A percentile compares a stretch with the other conserved stretches of the same genome.
Conservation (phyloP, 2,888 invertebrate species). For the Busseola fusca region DNA sequence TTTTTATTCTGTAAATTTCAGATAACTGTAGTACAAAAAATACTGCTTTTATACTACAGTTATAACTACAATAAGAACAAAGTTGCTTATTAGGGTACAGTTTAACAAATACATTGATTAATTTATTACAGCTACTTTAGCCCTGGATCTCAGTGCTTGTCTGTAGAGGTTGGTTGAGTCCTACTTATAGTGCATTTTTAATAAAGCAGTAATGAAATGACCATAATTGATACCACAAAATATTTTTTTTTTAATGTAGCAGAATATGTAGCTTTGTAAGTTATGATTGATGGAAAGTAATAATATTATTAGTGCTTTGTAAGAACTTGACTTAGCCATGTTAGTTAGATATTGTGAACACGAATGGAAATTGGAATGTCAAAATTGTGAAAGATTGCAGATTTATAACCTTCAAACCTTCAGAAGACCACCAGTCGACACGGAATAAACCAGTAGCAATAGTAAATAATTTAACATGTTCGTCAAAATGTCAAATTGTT, state of each 20-base stretch:
- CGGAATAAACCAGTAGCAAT: conserved; percentile 6
- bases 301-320: conserved; percentile 5
- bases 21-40: conserved; percentile 13
- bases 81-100: not conserved
- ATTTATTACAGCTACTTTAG: not conserved
- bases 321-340: not conserved
- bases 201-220: not conserved
- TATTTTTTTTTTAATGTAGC: not conserved
- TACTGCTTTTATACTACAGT: no score
- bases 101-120: conserved; percentile 9
- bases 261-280: not conserved
- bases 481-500: conserved; percentile 30
- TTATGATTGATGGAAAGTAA: not conserved
- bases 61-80: conserved; percentile 9
- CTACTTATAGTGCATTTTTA: conserved; percentile 3
- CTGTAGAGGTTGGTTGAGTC: not conserved
- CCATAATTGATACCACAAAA: not conserved
- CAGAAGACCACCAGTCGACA: conserved; percentile 23
- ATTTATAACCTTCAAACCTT: conserved; percentile 71
- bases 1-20: not conserved
- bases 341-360: conserved; percentile 18
- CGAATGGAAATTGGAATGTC: conserved; percentile 48
- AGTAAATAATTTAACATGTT: conserved; percentile 12
- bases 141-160: not conserved
- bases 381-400: conserved; percentile 53